These are phyloP conservation scores for Ophiodon elongatus DNA, from an alignment of 2,113 vertebrate species.

Conservation along the genomic window DNA sequence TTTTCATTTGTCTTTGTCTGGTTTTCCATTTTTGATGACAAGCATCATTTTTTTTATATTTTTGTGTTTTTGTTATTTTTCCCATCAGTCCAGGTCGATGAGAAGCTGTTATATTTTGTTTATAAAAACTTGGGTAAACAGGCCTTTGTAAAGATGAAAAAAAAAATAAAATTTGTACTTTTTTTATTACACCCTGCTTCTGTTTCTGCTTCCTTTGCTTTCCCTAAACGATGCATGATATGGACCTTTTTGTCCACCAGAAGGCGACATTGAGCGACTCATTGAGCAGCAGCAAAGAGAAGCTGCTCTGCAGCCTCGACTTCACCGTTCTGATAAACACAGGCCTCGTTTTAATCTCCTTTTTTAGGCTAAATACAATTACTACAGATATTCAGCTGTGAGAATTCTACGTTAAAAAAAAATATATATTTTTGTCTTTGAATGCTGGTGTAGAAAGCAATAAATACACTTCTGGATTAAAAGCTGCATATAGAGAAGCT, in stretches of 20 bases:
- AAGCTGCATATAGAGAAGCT: background rate
- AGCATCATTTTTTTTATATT: constrained; percentile 36
- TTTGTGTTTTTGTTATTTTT: constrained; percentile 62
- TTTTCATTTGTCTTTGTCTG: constrained; percentile 50
- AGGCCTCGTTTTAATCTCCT: background rate
- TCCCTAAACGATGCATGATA: rapidly evolving
- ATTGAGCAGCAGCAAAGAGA: background rate
- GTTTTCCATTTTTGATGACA: constrained; percentile 68
- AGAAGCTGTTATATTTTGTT: constrained; percentile 99
- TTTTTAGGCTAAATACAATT: background rate
- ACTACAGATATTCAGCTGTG: background rate
- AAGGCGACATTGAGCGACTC: constrained; percentile 32
- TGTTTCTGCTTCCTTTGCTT: constrained; percentile 8
- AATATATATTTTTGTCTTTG: background rate
- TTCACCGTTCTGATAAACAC: constrained; percentile 20
- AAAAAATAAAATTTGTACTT: constrained; percentile 98
- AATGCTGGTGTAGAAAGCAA: background rate
- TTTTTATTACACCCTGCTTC: constrained; percentile 89
- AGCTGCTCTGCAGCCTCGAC: background rate
- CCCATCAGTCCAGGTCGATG: constrained; percentile 89
- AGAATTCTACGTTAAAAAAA: background rate
- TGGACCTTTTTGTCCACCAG: constrained; percentile 49
- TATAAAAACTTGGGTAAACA: constrained; percentile 86
- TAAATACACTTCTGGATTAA: background rate
- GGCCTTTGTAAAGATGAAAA: constrained; percentile 93